These are phyloP conservation scores for Oreochromis aureus DNA, from an alignment of 2,113 vertebrate genomes.

Conservation along the genomic window DNA sequence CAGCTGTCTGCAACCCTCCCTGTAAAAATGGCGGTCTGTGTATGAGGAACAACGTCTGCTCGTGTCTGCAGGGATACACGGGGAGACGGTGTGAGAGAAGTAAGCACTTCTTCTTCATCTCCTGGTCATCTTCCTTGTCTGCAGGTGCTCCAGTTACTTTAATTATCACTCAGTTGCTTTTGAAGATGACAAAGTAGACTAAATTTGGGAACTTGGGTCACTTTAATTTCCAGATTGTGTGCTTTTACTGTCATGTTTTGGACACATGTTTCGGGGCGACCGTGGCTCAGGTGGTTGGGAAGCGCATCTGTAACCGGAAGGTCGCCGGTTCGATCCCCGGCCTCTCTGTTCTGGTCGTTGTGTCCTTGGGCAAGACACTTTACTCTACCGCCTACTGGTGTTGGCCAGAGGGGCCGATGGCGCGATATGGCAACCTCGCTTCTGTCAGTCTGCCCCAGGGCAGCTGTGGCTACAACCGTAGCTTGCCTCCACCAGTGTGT, in stretches of 20 bases:
- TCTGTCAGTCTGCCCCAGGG: no score
- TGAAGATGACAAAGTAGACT: neutral
- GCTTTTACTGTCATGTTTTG: neutral
- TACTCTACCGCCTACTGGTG: no score
- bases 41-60: conserved; percentile 70
- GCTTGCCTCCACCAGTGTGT: no score
- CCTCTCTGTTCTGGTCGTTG: no score
- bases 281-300: no score
- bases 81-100: conserved; percentile 75
- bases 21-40: conserved; percentile 80
- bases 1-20: conserved; percentile 77
- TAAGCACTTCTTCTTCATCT: conserved; percentile 32
- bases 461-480: no score
- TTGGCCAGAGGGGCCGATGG: no score
- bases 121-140: neutral
- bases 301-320: no score
- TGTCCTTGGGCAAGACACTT: no score
- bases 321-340: no score
- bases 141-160: neutral
- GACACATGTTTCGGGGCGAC: neutral
- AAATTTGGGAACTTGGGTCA: neutral
- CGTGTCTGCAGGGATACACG: conserved; percentile 70
- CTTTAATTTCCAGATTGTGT: neutral
- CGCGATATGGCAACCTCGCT: no score
- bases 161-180: neutral